phyloP scores from a whole-genome alignment of 2,113 vertebrate species.

The Gnathochromis pfefferi region DNA sequence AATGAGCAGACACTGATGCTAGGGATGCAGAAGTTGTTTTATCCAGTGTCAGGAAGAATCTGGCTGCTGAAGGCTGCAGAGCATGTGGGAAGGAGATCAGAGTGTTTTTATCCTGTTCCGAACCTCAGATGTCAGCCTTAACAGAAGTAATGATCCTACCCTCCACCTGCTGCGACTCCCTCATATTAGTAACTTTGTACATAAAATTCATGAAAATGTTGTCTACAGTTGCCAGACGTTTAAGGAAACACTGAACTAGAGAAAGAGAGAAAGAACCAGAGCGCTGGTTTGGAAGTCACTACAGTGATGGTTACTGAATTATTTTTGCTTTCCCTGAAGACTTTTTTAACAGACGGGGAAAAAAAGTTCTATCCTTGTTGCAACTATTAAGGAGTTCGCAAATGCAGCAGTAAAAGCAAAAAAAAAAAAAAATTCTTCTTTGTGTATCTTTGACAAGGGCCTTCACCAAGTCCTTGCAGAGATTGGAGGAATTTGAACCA shows the following conservation, averaged over 20 bases:
- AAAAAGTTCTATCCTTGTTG: not conserved
- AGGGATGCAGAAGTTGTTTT: constrained; percentile 12
- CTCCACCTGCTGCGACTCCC: constrained; percentile 18
- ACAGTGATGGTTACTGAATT: not conserved
- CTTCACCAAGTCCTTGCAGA: constrained; percentile 37
- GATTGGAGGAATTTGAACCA: constrained; percentile 57
- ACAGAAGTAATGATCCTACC: constrained; percentile 36
- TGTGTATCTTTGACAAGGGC: constrained; percentile 14
- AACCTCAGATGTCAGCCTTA: constrained; percentile 37
- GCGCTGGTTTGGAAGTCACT: not conserved
- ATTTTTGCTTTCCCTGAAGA: not conserved
- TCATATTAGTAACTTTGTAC: constrained; percentile 35
- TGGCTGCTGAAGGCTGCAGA: constrained; percentile 3
- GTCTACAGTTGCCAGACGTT: not conserved
- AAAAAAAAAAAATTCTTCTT: not conserved
- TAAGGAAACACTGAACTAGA: not conserved
- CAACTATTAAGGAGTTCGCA: not conserved
- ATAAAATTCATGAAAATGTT: constrained; percentile 18
- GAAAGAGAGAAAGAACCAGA: not conserved
- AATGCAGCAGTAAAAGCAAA: not conserved
- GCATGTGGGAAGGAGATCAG: constrained; percentile 47
- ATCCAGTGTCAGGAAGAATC: constrained; percentile 32
- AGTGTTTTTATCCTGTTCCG: constrained; percentile 34
- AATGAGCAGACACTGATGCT: constrained; percentile 9
- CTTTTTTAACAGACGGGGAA: not conserved